A percentile compares a stretch with the other conserved stretches of the same genome.
Conservation (phyloP, 2,113 vertebrate species). For the Nibea albiflora region DNA sequence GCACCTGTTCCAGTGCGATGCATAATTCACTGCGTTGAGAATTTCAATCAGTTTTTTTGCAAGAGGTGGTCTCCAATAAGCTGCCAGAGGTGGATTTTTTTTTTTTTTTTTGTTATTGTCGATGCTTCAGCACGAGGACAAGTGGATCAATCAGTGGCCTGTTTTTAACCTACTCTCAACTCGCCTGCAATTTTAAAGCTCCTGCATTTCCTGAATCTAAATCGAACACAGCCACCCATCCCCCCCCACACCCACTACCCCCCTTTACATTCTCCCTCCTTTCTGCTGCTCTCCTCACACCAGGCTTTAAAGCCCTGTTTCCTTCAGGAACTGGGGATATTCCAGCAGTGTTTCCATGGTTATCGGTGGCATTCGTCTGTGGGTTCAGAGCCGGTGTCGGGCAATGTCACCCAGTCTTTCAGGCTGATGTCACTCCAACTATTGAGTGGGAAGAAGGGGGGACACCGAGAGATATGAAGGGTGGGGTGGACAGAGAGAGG, state of each 20-base stretch:
- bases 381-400: slow-evolving; percentile 65
- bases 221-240: slow-evolving; percentile 55
- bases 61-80: slow-evolving; percentile 30
- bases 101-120: slow-evolving; percentile 2
- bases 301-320: slow-evolving; percentile 57
- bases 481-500: neutral
- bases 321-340: slow-evolving; percentile 63
- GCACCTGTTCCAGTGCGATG: slow-evolving; percentile 64
- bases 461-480: slow-evolving; percentile 31
- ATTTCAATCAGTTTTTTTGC: slow-evolving; percentile 44
- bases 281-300: slow-evolving; percentile 53
- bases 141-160: slow-evolving; percentile 35
- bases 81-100: slow-evolving; percentile 15
- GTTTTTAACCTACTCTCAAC: slow-evolving; percentile 40
- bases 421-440: slow-evolving; percentile 64
- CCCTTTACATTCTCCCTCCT: slow-evolving; percentile 35
- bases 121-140: slow-evolving; percentile 26
- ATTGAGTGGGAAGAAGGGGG: slow-evolving; percentile 51
- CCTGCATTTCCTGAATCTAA: slow-evolving; percentile 59
- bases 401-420: slow-evolving; percentile 69
- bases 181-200: slow-evolving; percentile 45
- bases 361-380: slow-evolving; percentile 67
- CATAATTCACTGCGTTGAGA: slow-evolving; percentile 64
- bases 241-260: slow-evolving; percentile 41
- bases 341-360: slow-evolving; percentile 79